These are phyloP conservation scores for Thalassarche chlororhynchos DNA, from an alignment of 2,113 vertebrate genomes.

Conservation along the genomic window DNA sequence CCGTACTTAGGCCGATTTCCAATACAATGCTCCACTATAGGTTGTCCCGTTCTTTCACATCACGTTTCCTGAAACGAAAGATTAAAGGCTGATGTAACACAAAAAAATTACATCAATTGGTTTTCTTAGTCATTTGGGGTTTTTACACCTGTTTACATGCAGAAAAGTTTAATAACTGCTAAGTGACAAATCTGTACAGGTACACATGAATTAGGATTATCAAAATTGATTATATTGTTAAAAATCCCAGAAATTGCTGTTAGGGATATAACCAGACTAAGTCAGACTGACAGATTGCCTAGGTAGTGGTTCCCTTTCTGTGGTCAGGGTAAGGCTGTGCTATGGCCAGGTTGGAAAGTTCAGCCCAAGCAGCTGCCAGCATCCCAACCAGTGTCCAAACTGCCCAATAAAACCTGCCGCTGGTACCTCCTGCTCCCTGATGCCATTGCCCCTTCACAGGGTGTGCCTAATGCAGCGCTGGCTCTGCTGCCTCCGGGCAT, in stretches of 20 bases:
- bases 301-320: neutral
- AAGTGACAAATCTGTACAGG: neutral
- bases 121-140: neutral
- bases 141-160: neutral
- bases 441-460: neutral
- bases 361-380: neutral
- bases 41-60: neutral
- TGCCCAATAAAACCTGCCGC: neutral
- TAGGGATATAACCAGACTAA: neutral
- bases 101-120: neutral
- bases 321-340: neutral
- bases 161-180: neutral
- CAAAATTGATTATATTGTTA: neutral
- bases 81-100: neutral
- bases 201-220: neutral
- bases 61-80: neutral
- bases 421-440: neutral
- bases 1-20: neutral
- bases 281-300: neutral
- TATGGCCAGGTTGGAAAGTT: neutral
- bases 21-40: neutral
- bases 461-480: rapidly evolving
- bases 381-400: neutral
- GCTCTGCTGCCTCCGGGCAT: neutral
- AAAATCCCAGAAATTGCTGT: neutral